Percentiles rank a stretch among this genome's conserved stretches.
phyloP scores from a whole-genome alignment of 2,797 vertebrate genomes.

The Urophycis tenuis region DNA sequence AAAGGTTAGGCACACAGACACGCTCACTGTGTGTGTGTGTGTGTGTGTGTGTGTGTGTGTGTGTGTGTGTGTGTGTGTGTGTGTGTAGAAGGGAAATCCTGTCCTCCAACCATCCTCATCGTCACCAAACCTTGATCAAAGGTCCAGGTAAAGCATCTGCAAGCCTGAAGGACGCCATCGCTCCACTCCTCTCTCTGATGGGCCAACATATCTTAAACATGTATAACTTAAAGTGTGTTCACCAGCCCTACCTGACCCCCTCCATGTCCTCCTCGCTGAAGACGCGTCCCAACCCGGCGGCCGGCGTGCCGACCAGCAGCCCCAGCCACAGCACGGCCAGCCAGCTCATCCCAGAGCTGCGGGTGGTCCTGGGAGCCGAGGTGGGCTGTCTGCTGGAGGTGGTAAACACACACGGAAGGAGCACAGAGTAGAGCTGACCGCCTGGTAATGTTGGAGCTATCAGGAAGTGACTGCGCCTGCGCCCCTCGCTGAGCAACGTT shows the following conservation, averaged over 20 bases:
- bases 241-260: conserved; percentile 35
- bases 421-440: not conserved
- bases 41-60: not conserved
- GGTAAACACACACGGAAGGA: not conserved
- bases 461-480: conserved; percentile 49
- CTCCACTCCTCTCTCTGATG: too few species aligned
- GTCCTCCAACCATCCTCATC: not conserved
- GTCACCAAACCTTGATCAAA: not conserved
- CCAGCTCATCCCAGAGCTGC: not conserved
- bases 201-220: not conserved
- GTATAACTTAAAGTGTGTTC: not conserved
- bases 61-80: conserved; percentile 5
- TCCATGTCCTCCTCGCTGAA: conserved; percentile 50
- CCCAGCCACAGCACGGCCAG: not conserved
- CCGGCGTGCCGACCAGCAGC: conserved; percentile 17
- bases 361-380: not conserved
- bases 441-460: not conserved
- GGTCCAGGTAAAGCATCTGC: too few species aligned
- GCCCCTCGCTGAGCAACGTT: conserved; percentile 10
- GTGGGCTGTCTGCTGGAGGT: not conserved
- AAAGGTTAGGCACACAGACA: not conserved
- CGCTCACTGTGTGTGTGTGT: not conserved
- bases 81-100: not conserved
- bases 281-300: conserved; percentile 9
- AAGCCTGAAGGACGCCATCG: too few species aligned